Conservation (phyloP, 2,113 vertebrate genomes). For the Paratilapia polleni region DNA sequence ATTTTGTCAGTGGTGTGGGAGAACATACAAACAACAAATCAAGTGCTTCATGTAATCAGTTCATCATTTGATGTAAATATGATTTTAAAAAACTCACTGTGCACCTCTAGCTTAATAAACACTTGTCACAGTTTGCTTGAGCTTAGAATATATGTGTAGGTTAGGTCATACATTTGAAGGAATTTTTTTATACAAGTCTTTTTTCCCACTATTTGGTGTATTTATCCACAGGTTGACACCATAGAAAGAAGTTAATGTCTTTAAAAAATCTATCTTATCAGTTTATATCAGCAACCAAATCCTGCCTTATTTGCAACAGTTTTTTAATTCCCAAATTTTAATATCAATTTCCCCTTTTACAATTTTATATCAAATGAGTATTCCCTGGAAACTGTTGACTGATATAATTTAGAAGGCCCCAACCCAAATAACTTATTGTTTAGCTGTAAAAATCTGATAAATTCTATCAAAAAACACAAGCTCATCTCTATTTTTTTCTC, state of each 20-base stretch:
- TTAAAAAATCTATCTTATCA: constrained; percentile 48
- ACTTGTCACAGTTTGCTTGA: constrained; percentile 80
- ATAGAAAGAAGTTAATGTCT: constrained; percentile 29
- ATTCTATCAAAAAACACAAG: neutral
- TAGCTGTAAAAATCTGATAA: neutral
- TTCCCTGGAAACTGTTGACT: neutral
- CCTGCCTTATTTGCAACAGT: constrained; percentile 42
- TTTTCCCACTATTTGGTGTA: constrained; percentile 54
- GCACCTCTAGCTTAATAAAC: constrained; percentile 83
- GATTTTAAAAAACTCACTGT: constrained; percentile 72
- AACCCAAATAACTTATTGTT: neutral
- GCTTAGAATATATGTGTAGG: constrained; percentile 72
- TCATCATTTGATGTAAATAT: constrained; percentile 80
- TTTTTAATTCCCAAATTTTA: constrained; percentile 18
- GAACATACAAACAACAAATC: constrained; percentile 44
- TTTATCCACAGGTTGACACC: constrained; percentile 57
- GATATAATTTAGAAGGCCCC: neutral
- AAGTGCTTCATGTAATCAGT: constrained; percentile 33
- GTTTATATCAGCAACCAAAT: constrained; percentile 31
- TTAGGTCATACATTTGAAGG: constrained; percentile 72
- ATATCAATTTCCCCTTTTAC: constrained; percentile 1
- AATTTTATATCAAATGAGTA: neutral
- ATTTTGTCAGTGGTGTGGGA: constrained; percentile 56
- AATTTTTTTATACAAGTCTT: constrained; percentile 66
- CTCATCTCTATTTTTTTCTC: constrained; percentile 46